phyloP scores from a whole-genome alignment of 2,113 vertebrate genomes.

The Zosterops hypoxanthus region DNA sequence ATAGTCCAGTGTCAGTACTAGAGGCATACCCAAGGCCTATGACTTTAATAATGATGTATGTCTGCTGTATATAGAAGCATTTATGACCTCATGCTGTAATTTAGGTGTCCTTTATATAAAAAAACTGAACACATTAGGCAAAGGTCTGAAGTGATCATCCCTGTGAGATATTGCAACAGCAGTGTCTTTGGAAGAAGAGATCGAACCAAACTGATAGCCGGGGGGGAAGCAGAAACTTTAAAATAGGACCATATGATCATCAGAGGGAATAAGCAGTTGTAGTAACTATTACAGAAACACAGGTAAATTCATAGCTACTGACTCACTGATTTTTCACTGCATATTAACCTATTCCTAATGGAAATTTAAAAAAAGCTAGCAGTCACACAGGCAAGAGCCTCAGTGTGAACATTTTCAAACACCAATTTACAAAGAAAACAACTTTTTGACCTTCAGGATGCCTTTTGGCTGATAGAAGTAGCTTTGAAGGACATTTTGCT shows the following conservation, averaged over 20 bases:
- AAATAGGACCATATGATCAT: background rate
- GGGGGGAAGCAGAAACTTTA: background rate
- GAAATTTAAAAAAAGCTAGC: background rate
- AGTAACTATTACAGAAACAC: background rate
- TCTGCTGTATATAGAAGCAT: background rate
- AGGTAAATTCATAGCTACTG: background rate
- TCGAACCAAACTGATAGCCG: background rate
- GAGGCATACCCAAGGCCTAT: background rate
- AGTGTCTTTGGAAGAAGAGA: background rate
- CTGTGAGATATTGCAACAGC: background rate
- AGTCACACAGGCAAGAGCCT: background rate
- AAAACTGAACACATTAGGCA: background rate
- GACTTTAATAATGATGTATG: background rate
- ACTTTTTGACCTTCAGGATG: background rate
- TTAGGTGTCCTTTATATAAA: background rate
- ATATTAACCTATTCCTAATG: background rate
- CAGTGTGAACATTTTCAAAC: background rate
- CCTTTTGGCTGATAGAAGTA: background rate
- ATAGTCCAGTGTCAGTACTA: background rate
- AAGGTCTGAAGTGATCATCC: background rate
- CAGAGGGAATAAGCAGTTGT: background rate
- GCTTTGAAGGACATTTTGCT: background rate
- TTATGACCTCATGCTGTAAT: background rate
- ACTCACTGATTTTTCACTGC: background rate
- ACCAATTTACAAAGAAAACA: background rate